phyloP scores from a whole-genome alignment of 2,113 vertebrate species.

The Ctenomys sociabilis region DNA sequence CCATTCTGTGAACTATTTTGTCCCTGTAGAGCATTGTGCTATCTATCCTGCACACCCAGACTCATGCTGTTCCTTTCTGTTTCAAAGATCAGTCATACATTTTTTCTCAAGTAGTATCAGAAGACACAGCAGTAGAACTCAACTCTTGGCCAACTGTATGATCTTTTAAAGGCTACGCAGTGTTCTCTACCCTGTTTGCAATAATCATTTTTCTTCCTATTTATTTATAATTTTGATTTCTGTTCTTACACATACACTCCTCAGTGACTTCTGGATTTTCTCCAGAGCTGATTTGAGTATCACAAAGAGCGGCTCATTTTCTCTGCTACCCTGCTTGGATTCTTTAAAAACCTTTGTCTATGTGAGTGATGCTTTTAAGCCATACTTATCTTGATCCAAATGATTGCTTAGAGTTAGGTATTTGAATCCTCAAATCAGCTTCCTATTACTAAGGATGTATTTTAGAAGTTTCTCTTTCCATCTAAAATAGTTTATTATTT shows the following conservation, averaged over 20 bases:
- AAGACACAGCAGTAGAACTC: background rate
- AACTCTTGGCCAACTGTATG: background rate
- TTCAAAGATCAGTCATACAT: background rate
- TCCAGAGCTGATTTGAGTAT: background rate
- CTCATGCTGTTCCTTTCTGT: background rate
- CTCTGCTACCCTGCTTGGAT: background rate
- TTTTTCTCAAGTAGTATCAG: background rate
- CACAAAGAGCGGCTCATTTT: background rate
- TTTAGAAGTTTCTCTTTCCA: background rate
- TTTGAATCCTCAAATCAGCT: background rate
- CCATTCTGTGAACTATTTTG: background rate
- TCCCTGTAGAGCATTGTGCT: background rate
- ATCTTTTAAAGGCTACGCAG: background rate
- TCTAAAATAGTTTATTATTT: conserved; percentile 16
- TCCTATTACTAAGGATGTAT: background rate
- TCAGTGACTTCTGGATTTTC: background rate
- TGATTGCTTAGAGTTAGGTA: background rate
- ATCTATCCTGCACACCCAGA: too few relatives aligned
- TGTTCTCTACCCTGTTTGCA: background rate
- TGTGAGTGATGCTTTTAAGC: background rate
- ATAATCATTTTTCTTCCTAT: background rate
- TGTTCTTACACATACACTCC: background rate
- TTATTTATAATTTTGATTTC: background rate
- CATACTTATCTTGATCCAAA: background rate
- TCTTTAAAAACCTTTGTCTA: background rate